Base-by-base conservation (phyloP, 2,113 vertebrate species). In the Anarrhichthys ocellatus region DNA sequence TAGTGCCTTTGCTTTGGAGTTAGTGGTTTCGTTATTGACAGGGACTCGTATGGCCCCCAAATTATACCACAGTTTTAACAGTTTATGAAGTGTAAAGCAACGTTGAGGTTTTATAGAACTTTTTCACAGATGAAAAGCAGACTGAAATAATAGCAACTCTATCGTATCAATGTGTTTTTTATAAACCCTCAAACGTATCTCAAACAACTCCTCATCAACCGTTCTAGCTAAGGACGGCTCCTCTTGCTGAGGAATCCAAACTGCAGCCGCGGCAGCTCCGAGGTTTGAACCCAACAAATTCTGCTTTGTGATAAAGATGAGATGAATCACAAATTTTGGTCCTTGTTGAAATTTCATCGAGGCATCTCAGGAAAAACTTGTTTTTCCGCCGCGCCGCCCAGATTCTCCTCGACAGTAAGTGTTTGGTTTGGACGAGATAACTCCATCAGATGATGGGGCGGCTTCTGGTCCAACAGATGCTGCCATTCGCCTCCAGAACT, bases 401-500 rank as follows among this genome's bases (percentile, higher is more conserved):
- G 27, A 80, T 82, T 83, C 46, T 62, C 42, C 32, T 24, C 14
- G 80, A 88, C 85, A 78, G 76, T 78, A 82, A 83, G 17, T 67
- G 84, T 86, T 80, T 54, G 73, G 42, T 71, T 75, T 15, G 59
- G 70, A 65, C 0, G 50, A 74, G 85, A 78, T 89, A 91, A 93
- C 86, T 90, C 87, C 91, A 90, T 91, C 84, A 89, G 88, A 79
- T 48, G 81, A 72, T 50, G 74, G 38, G 24, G 61, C 82, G 38
- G 88, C 76, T 83, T 82, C 81, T 91, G 89, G 63, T 88, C 76
- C 79, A 66, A 80, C 92, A 92, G 90, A 91, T 91, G 89, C 91
- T 90, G 83, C 83, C 86, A 4, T 64, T 59, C 48, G 75, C 89
- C 88, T 78, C 11, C 87, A 89, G 68, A 90, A 76, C 89, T 91